phyloP scores from a whole-genome alignment of 2,888 invertebrate genomes.

The Entomobrya proxima region DNA sequence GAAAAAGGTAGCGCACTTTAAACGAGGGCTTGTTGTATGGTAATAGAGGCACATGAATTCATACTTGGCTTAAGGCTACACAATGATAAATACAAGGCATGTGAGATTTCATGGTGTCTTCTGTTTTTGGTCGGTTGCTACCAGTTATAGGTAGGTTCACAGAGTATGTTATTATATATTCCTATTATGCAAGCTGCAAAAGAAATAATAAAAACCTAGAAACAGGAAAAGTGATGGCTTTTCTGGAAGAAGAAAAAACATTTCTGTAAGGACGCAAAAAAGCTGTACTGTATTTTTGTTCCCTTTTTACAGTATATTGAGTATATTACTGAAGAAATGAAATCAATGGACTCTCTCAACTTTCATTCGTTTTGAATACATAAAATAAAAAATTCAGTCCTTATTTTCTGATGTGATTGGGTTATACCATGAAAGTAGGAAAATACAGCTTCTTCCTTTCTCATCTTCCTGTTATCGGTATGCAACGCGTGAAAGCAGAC shows the following conservation, averaged over 20 bases:
- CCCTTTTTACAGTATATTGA: constrained; percentile 7
- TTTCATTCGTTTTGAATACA: constrained; percentile 62
- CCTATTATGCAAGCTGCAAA: not conserved
- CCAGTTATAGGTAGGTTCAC: no score
- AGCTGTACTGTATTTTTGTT: constrained; percentile 10
- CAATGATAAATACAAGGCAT: constrained; percentile 22
- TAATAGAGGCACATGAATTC: not conserved
- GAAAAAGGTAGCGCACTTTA: constrained; percentile 22
- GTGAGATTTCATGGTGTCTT: constrained; percentile 44
- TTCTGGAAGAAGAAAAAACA: not conserved
- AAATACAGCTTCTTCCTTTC: not conserved
- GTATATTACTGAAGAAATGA: constrained; percentile 51
- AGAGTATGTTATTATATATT: no score
- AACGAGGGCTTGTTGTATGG: not conserved
- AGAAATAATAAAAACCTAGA: constrained; percentile 20
- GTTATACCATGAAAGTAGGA: constrained; percentile 15
- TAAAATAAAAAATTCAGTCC: constrained; percentile 57
- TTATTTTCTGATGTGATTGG: constrained; percentile 48
- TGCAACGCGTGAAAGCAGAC: no score
- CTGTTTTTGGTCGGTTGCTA: not conserved
- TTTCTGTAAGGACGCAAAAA: not conserved
- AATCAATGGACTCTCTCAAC: constrained; percentile 59
- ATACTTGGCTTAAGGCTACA: constrained; percentile 38
- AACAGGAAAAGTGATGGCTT: constrained; percentile 19
- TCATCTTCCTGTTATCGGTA: not conserved